Evolutionary conservation across 2,113 vertebrate species (phyloP).

Genomic region (Ciconia boyciana): DNA sequence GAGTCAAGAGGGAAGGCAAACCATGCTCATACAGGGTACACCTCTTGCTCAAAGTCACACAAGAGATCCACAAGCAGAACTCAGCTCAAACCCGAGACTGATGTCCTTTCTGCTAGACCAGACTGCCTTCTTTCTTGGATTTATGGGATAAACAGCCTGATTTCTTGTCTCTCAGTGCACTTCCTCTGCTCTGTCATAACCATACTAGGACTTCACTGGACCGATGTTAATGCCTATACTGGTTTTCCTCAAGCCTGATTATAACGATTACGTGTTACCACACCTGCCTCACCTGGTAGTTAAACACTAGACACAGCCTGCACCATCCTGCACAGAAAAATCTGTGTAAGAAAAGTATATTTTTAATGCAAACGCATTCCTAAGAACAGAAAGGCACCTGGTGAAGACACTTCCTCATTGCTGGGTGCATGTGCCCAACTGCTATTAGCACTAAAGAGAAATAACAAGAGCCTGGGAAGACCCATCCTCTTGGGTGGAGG

Average conservation of each 20-base stretch:
- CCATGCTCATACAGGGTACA: not conserved
- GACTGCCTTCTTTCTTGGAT: not conserved
- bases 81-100: not conserved
- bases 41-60: not conserved
- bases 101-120: not conserved
- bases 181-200: not conserved
- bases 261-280: not conserved
- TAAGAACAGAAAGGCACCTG: not conserved
- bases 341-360: not conserved
- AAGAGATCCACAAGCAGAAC: not conserved
- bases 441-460: not conserved
- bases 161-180: not conserved
- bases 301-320: not conserved
- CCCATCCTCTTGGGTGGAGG: not conserved
- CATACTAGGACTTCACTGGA: not conserved
- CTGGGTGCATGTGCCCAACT: not conserved
- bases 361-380: slow-evolving; percentile 4
- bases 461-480: not conserved
- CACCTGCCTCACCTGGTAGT: not conserved
- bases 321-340: not conserved
- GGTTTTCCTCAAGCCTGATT: not conserved
- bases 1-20: not conserved
- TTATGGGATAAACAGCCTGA: not conserved
- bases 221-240: not conserved
- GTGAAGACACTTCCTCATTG: not conserved